Evolutionary conservation across 2,113 vertebrate genomes (phyloP).

Genomic region (Eudyptes chrysolophus): DNA sequence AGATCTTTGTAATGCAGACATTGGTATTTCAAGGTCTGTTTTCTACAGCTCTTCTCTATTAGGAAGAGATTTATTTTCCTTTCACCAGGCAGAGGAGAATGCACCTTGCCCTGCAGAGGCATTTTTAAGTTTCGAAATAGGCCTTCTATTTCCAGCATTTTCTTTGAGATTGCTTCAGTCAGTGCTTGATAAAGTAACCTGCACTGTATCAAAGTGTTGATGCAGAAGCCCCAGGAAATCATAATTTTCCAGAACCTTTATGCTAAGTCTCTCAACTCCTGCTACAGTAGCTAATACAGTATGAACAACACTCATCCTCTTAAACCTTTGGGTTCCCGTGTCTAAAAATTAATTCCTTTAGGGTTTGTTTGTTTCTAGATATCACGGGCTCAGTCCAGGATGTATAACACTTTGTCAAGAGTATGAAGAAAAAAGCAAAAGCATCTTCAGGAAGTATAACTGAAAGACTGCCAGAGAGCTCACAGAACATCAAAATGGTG

Average conservation of each 20-base stretch:
- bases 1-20: conserved; percentile 57
- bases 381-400: neutral
- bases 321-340: conserved; percentile 15
- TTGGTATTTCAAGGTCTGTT: conserved; percentile 58
- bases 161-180: conserved; percentile 58
- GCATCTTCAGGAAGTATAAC: conserved; percentile 14
- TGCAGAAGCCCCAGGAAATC: conserved; percentile 62
- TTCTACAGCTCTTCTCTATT: conserved; percentile 64
- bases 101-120: conserved; percentile 61
- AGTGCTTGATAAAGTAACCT: conserved; percentile 67
- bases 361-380: conserved; percentile 9
- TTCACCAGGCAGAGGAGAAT: conserved; percentile 58
- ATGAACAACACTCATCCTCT: conserved; percentile 43
- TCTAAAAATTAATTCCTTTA: conserved; percentile 42
- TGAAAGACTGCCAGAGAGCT: conserved; percentile 14
- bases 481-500: neutral
- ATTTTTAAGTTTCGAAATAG: conserved; percentile 63
- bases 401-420: neutral
- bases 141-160: conserved; percentile 61
- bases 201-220: conserved; percentile 54
- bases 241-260: conserved; percentile 60
- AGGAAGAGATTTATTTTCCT: conserved; percentile 65
- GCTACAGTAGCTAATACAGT: conserved; percentile 55
- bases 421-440: conserved; percentile 28
- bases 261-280: conserved; percentile 45